These are phyloP conservation scores for Dipodomys merriami DNA, from an alignment of 2,113 vertebrate genomes.

Conservation along the genomic window DNA sequence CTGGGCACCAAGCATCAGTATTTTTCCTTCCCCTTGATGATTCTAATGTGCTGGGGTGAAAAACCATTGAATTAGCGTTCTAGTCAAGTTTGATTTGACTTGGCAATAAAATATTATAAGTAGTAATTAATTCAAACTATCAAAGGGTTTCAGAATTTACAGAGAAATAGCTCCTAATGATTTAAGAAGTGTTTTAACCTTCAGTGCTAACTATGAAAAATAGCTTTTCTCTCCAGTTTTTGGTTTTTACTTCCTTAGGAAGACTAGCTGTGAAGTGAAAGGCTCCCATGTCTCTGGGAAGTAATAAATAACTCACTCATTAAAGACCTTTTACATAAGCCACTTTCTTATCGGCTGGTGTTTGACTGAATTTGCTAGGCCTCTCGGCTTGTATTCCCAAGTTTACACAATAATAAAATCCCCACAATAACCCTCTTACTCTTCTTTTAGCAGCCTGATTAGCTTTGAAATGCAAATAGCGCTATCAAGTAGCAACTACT, in stretches of 20 bases:
- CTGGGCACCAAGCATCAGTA: neutral
- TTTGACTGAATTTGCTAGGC: conserved; percentile 18
- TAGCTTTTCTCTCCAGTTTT: neutral
- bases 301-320: conserved; percentile 43
- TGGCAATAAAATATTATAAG: conserved; percentile 18
- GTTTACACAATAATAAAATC: conserved; percentile 75
- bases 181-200: conserved; percentile 4
- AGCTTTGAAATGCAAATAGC: conserved; percentile 77
- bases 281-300: neutral
- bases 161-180: neutral
- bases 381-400: conserved; percentile 52
- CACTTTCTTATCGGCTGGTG: conserved; percentile 68
- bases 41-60: neutral
- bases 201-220: conserved; percentile 6
- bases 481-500: conserved; percentile 60
- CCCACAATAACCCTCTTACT: conserved; percentile 69
- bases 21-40: conserved; percentile 15
- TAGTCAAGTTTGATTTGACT: conserved; percentile 2
- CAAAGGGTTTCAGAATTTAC: conserved; percentile 39
- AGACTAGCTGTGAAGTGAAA: neutral
- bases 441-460: conserved; percentile 66
- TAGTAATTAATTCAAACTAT: conserved; percentile 30
- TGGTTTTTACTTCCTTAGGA: conserved; percentile 53
- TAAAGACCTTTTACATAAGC: conserved; percentile 60
- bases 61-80: neutral